A percentile compares a stretch with the other conserved stretches of the same genome.
These are phyloP conservation scores for Osmerus mordax DNA, from an alignment of 2,113 vertebrate genomes.

Conservation along the genomic window DNA sequence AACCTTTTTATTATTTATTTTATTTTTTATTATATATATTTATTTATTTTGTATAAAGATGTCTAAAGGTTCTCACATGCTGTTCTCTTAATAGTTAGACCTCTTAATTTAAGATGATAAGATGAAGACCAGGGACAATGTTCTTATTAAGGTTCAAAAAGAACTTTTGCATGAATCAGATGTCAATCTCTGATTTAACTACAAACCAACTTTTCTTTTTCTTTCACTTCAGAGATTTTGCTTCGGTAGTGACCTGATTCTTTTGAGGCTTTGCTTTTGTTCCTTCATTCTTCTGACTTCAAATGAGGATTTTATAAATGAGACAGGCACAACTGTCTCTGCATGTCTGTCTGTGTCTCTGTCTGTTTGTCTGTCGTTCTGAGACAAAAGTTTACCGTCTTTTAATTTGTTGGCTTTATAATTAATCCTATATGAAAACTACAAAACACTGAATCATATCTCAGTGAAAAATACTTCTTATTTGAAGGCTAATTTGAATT, in stretches of 20 bases:
- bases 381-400: constrained; percentile 14
- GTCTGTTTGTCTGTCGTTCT: constrained; percentile 32
- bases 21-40: no score
- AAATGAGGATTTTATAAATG: constrained; percentile 8
- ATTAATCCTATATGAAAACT: constrained; percentile 33
- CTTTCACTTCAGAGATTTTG: neutral
- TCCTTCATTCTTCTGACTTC: constrained; percentile 19
- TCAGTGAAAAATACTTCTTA: constrained; percentile 23
- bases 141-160: no score
- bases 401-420: constrained; percentile 19
- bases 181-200: neutral
- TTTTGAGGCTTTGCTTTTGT: constrained; percentile 17
- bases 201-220: no score
- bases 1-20: no score
- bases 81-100: no score
- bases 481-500: constrained; percentile 9
- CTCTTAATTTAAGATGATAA: no score
- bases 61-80: no score
- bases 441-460: constrained; percentile 18
- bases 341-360: constrained; percentile 17
- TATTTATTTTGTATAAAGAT: no score
- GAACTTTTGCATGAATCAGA: neutral
- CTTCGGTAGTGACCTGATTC: constrained; percentile 13
- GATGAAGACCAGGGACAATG: no score
- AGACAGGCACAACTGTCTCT: constrained; percentile 12